A percentile compares a stretch with the other conserved stretches of the same genome.
These are phyloP conservation scores for Leptatherina wallacei DNA, from an alignment of 2,797 vertebrate genomes.

Conservation along the genomic window DNA sequence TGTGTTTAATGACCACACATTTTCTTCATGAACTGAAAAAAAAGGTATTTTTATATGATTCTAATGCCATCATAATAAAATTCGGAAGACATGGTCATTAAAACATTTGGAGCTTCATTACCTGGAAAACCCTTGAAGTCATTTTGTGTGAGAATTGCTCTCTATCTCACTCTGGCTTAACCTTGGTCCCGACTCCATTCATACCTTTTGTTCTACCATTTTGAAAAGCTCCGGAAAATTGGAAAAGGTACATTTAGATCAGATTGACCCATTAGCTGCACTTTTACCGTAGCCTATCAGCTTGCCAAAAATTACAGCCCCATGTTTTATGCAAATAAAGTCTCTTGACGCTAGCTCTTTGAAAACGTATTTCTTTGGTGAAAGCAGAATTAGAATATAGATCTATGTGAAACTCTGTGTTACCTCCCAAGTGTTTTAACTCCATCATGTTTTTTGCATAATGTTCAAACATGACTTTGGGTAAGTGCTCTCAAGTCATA, in stretches of 20 bases:
- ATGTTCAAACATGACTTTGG: conserved; percentile 6
- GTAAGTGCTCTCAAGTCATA: neutral
- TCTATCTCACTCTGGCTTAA: conserved; percentile 6
- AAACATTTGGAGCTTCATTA: conserved; percentile 44
- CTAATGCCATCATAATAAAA: conserved; percentile 11
- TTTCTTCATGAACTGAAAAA: neutral
- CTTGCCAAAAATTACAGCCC: conserved; percentile 16
- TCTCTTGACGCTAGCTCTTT: conserved; percentile 4
- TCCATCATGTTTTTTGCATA: conserved; percentile 12
- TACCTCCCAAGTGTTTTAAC: conserved; percentile 14
- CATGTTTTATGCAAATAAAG: conserved; percentile 41
- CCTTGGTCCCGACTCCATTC: conserved; percentile 15
- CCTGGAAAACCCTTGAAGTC: conserved; percentile 43
- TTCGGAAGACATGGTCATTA: conserved; percentile 25
- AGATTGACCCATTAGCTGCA: conserved; percentile 33
- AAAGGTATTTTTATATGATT: neutral
- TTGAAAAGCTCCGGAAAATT: conserved; percentile 22
- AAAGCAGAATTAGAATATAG: neutral
- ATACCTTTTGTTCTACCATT: conserved; percentile 7
- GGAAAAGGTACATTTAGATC: conserved; percentile 26
- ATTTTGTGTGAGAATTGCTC: conserved; percentile 31
- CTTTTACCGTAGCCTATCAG: conserved; percentile 26
- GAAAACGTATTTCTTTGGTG: conserved; percentile 11
- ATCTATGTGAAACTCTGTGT: conserved; percentile 10
- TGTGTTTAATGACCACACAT: conserved; percentile 1